A percentile compares a stretch with the other conserved stretches of the same genome.
phyloP scores from a whole-genome alignment of 2,113 vertebrate species.

The Numenius arquata region DNA sequence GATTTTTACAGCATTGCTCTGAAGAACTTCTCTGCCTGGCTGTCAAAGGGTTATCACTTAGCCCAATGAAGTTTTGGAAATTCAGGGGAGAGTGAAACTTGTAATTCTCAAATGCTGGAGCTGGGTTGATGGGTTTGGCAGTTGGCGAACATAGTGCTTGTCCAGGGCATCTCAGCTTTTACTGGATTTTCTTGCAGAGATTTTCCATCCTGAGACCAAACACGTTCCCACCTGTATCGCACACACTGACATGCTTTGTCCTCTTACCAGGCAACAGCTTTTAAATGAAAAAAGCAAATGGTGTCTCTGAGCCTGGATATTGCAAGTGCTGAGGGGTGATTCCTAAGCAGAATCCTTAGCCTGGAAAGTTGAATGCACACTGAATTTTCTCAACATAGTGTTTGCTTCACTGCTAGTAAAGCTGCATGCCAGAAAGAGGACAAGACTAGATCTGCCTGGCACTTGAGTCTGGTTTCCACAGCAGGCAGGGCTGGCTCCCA shows the following conservation, averaged over 20 bases:
- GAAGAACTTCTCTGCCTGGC: neutral
- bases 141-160: neutral
- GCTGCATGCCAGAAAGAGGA: neutral
- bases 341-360: neutral
- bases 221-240: accelerated
- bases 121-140: neutral
- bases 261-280: neutral
- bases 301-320: neutral
- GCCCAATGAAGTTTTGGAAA: neutral
- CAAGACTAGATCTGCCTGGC: neutral
- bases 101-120: neutral
- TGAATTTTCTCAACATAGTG: neutral
- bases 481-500: neutral
- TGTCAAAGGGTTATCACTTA: neutral
- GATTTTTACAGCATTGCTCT: neutral
- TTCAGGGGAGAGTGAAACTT: neutral
- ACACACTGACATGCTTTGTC: neutral
- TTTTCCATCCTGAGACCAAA: neutral
- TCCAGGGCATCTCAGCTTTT: neutral
- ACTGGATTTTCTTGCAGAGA: neutral
- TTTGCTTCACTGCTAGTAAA: neutral
- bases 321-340: neutral
- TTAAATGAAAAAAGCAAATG: neutral
- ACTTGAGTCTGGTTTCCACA: neutral
- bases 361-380: neutral